Evolutionary conservation across 1,140 invertebrate genomes (phyloP).

Genomic region (Drosophila mauritiana): DNA sequence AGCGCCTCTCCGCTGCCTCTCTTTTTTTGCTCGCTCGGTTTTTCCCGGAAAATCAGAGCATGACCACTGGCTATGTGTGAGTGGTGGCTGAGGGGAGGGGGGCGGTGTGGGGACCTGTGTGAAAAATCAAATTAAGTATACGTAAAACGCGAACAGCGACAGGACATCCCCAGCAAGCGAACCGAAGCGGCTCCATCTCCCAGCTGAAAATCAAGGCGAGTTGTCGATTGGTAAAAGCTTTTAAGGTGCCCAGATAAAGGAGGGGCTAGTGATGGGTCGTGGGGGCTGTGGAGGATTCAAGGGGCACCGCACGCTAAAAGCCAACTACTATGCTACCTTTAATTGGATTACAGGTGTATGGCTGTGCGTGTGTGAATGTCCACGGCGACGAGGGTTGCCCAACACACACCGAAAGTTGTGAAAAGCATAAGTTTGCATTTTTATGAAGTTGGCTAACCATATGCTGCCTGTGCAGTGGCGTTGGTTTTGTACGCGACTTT

Average conservation of each 20-base stretch:
- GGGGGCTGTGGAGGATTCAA: slow-evolving; percentile 17
- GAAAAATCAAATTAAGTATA: slow-evolving; percentile 83
- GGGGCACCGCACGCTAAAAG: slow-evolving; percentile 72
- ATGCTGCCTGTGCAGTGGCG: slow-evolving; percentile 35
- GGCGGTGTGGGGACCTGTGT: slow-evolving; percentile 44
- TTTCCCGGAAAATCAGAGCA: slow-evolving; percentile 74
- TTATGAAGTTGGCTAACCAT: slow-evolving; percentile 76
- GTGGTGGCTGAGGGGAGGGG: slow-evolving; percentile 11
- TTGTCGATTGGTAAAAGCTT: slow-evolving; percentile 83
- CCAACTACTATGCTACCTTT: slow-evolving; percentile 81
- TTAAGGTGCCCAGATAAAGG: slow-evolving; percentile 73
- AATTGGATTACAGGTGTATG: slow-evolving; percentile 81
- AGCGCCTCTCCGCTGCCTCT: background rate
- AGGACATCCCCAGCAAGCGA: slow-evolving; percentile 31
- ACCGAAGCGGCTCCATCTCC: slow-evolving; percentile 32
- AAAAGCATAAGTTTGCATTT: slow-evolving; percentile 82
- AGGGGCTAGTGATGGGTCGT: background rate
- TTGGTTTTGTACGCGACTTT: background rate
- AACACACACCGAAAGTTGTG: slow-evolving; percentile 65
- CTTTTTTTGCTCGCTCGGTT: slow-evolving; percentile 5
- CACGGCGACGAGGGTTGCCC: slow-evolving; percentile 39
- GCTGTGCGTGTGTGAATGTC: slow-evolving; percentile 45
- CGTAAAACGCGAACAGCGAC: slow-evolving; percentile 74
- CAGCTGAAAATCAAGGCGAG: slow-evolving; percentile 78
- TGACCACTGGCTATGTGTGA: slow-evolving; percentile 67